These are phyloP conservation scores for Campylomormyrus tamandua DNA, from an alignment of 2,113 vertebrate species.

Conservation along the genomic window DNA sequence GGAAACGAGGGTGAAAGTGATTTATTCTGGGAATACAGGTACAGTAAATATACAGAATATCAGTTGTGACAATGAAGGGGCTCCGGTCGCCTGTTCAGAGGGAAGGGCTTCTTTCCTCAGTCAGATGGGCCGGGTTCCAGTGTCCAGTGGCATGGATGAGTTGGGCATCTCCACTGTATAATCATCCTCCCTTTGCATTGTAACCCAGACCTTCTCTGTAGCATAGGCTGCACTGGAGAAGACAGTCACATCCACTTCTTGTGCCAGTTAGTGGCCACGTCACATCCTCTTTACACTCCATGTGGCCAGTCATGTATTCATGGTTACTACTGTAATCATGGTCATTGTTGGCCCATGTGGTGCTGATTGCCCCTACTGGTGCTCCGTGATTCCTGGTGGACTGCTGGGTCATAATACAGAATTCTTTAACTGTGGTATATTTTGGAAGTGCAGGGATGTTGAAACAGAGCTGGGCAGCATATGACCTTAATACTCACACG, in stretches of 20 bases:
- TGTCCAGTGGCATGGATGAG: background rate
- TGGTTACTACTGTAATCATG: background rate
- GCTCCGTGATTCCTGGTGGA: background rate
- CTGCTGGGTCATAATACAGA: too few relatives aligned
- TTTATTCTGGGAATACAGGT: background rate
- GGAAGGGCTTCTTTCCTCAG: background rate
- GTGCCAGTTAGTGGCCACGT: background rate
- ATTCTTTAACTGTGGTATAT: background rate
- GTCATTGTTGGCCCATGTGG: background rate
- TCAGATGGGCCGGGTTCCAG: background rate
- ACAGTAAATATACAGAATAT: background rate
- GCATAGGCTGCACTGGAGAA: background rate
- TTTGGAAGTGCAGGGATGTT: background rate
- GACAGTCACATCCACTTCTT: background rate
- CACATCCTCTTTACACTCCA: background rate
- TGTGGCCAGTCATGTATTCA: background rate
- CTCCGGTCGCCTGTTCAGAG: background rate
- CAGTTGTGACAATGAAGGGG: background rate
- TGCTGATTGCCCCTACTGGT: background rate
- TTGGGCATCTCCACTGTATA: background rate
- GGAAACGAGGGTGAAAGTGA: background rate
- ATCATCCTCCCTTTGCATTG: background rate
- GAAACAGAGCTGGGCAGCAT: background rate
- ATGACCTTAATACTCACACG: background rate
- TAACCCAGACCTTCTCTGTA: background rate